Base-by-base conservation (phyloP, 2,888 invertebrate species). In the Hedya salicella region DNA sequence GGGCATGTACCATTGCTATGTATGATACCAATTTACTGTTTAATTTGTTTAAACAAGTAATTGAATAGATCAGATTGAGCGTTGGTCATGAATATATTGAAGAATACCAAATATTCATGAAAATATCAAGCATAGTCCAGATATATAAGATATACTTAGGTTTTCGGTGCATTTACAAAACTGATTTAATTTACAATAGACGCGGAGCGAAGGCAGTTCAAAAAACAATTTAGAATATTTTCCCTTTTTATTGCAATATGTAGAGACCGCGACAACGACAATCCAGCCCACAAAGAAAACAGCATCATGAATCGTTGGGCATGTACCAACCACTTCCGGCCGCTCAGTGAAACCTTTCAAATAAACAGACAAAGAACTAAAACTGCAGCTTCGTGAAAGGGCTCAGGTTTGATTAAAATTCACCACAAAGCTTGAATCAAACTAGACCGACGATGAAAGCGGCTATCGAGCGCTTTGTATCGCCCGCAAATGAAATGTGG, bases 371-470 rank as follows among this genome's bases (percentile, higher is more conserved):
- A 61, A 61, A 50, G 44, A 63, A 50, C 17, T 17, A 62, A 67
- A 54, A 67, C 49, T 49, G 49, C 50, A 36, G 36, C 48, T 54
- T 25, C 39, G 21, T 59, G 44, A 61, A 56, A 48, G 56, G 60
- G 25, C 68, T 70, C 6, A n/a, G 5, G 25, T 25, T 25, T 72
- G 69, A 77, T 73, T 79, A 80, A 78, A 76, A 73, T 71, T 71
- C 73, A 71, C 69, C 62, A 71, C 68, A 73, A 74, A 70, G 63
- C 62, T 42, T 19, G 44, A 44, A 52, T 52, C 52, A 56, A 44
- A 59, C 54, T 32, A 49, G 42, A 50, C 16, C 25, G 48, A 39
- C 46, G 42, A 57, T 63, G 42, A 44, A 57, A 32, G 32, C 32
- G 42, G 8, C 25, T 16, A 44, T 44, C 9, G 6, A 59, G 6